Evolutionary conservation across 1,140 invertebrate genomes (phyloP), one percentile per base, ranked within the genome.

Genomic region (Apis florea): DNA sequence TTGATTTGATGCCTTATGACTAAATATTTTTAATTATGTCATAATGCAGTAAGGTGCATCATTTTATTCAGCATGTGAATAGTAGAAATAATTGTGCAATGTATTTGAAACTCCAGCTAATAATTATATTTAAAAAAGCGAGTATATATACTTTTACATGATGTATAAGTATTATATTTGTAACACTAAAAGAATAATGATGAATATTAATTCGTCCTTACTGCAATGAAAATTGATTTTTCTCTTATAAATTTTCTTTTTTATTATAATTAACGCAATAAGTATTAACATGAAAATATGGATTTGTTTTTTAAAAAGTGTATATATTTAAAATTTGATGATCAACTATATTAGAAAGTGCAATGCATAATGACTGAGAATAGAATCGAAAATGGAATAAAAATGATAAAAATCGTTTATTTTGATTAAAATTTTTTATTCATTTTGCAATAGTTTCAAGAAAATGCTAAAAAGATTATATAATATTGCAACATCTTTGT

Each of bases 1-100:
- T 83, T 40, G 61, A 82, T 83, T 49, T 71, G 76, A 90, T 90
- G 89, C 89, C 88, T 90, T 90, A 90, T 88, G 86, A 90, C 84
- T 90, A 76, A 88, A 83, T 69, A 68, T 88, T 90, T 89, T 86
- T 74, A 84, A 88, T 90, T 83, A 71, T 66, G 86, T 89, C 86
- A 87, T 90, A 88, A 90, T 81, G 85, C 84, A 86, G 76, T 76
- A 82, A 86, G 85, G 83, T 86, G 73, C 84, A 82, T 86, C 75
- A 69, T 85, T 87, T 84, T 85, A 89, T 83, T 59, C 77, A 82
- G 66, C 80, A 79, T 90, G 89, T 88, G 86, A 90, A 90, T 89
- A 89, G 63, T 89, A 88, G 73, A 69, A 84, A 73, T 86, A 84
- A 90, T 85, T 77, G 81, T 89, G 85, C 86, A 89, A 88, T 87